These are phyloP conservation scores for Pristionchus maxplancki DNA, from an alignment of 2,888 invertebrate genomes.

Conservation along the genomic window DNA sequence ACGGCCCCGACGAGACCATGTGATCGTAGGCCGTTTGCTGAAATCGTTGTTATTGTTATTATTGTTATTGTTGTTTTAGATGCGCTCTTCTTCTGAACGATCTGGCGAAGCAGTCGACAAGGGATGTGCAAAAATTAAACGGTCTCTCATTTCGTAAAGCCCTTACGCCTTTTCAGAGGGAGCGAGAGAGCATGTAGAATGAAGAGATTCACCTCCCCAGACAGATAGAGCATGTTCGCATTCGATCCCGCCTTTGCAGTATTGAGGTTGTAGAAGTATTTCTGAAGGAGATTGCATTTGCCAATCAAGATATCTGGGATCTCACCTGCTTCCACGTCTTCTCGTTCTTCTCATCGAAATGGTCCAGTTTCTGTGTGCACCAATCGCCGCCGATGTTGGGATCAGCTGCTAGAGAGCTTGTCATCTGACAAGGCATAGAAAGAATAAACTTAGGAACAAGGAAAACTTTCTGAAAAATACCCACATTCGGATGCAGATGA, in stretches of 20 bases:
- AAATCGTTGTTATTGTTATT: background rate
- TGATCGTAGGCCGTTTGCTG: background rate
- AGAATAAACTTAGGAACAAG: background rate
- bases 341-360: constrained; percentile 85
- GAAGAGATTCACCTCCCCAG: constrained; percentile 6
- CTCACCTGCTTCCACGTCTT: constrained; percentile 88
- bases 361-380: constrained; percentile 84
- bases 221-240: constrained; percentile 40
- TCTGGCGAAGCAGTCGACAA: no score
- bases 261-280: constrained; percentile 41
- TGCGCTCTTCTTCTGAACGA: no score
- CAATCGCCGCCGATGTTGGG: background rate
- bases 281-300: background rate
- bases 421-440: background rate
- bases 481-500: background rate
- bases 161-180: no score
- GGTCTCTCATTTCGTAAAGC: no score
- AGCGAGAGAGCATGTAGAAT: background rate
- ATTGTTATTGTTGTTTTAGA: no score
- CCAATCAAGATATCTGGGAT: background rate
- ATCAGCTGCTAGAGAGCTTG: background rate
- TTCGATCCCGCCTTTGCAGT: background rate
- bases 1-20: background rate
- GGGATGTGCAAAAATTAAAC: no score
- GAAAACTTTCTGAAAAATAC: no score